phyloP scores from a whole-genome alignment of 2,113 vertebrate species.

The Redunca redunca region DNA sequence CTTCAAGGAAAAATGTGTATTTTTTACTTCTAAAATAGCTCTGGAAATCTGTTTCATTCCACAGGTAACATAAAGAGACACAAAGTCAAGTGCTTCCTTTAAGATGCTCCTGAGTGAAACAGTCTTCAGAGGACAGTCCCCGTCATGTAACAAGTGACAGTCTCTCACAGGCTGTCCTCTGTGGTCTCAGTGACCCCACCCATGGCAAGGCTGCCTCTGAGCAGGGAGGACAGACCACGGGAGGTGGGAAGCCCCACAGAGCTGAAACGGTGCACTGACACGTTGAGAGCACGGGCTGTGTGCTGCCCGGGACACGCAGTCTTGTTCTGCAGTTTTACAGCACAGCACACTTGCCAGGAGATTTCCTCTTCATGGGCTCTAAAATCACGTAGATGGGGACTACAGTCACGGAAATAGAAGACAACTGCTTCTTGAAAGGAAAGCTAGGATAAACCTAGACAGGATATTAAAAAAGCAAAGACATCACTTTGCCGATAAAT shows the following conservation, averaged over 20 bases:
- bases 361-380: neutral
- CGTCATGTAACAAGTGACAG: neutral
- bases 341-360: conserved; percentile 72
- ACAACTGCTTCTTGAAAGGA: neutral
- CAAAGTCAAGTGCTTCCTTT: neutral
- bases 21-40: conserved; percentile 32
- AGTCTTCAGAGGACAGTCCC: neutral
- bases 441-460: neutral
- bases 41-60: neutral
- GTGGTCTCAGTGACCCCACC: neutral
- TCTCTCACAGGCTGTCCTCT: neutral
- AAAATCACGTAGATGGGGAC: neutral
- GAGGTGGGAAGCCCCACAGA: neutral
- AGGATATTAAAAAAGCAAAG: neutral
- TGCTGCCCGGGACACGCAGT: rapidly evolving
- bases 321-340: neutral
- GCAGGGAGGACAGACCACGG: neutral
- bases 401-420: neutral
- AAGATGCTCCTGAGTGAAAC: neutral
- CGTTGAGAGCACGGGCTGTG: rapidly evolving
- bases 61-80: neutral
- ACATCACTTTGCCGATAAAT: neutral
- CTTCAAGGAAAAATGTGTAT: neutral
- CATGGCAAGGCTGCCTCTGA: neutral
- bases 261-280: neutral